Base-by-base conservation (phyloP, 2,888 invertebrate species). In the Sarcophaga rosellei region DNA sequence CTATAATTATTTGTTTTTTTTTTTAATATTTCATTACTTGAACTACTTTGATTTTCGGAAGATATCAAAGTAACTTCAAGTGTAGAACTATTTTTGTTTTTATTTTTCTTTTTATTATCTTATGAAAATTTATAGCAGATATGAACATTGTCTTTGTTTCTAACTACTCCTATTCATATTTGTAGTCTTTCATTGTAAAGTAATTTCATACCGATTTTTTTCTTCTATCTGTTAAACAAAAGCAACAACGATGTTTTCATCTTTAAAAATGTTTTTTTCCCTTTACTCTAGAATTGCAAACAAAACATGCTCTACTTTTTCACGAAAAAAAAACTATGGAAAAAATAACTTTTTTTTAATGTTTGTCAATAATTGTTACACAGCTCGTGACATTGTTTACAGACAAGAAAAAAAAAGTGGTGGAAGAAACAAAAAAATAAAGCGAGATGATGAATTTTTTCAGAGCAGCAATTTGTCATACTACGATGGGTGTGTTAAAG, bases 271-370 rank as follows among this genome's bases (percentile, higher is more conserved):
- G 10, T 35, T 35, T 44, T 53, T 47, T 66, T 61, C 57, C 65
- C 73, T 77, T 47, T 74, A 6, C 69, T 62, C 65, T 17, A 79
- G 59, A 79, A 70, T 65, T 75, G 35, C 65, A 82, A 79, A 83
- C 86, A 86, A 86, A 86, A 86, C 84, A 86, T 86, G 86, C 81
- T 86, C 86, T 75, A 88, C 80, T 87, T 87, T 85, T 78, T 82
- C 17, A 17, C 17, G 17, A 15, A 15, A 53, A 53, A 59, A 35
- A 35, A 35, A 8, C 35, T 35, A 35, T 35, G 35, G 10, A 35
- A 35, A 35, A 35, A 35, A 35, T 35, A 35, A 10, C 10, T 35
- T 35, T 53, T 85, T 83, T 78, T 77, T 75, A 77, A 81, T 81
- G 86, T 84, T 86, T 86, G 86, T 86, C 86, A 86, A 86, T 86